These are phyloP conservation scores for Gadus macrocephalus DNA, from an alignment of 2,113 vertebrate genomes.

Conservation along the genomic window DNA sequence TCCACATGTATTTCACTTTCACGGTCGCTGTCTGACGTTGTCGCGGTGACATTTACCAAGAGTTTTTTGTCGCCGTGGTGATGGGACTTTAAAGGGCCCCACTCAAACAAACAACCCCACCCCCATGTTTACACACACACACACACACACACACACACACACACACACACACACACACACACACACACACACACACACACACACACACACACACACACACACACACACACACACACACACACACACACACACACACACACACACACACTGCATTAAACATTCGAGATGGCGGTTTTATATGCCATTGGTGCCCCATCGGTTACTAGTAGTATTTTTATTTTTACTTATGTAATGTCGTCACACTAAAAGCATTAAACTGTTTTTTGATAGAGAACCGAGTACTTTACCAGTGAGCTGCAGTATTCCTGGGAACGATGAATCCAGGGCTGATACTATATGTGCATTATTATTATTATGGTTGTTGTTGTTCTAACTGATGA, in stretches of 20 bases:
- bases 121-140: not conserved
- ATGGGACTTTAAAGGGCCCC: not conserved
- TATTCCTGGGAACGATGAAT: not conserved
- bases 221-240: not conserved
- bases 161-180: not conserved
- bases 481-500: not conserved
- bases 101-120: not conserved
- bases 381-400: not conserved
- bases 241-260: not conserved
- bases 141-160: not conserved
- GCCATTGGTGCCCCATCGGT: not conserved
- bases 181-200: not conserved
- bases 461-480: not conserved
- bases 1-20: constrained; percentile 64
- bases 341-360: not conserved
- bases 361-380: not conserved
- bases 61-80: not conserved
- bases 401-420: not conserved
- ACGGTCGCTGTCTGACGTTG: constrained; percentile 39
- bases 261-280: not conserved
- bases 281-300: not conserved
- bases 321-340: not conserved
- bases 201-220: not conserved
- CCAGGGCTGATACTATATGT: constrained; percentile 1
- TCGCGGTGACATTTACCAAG: not conserved